Conservation (phyloP, 1,140 invertebrate genomes). For the Oedothorax gibbosus region DNA sequence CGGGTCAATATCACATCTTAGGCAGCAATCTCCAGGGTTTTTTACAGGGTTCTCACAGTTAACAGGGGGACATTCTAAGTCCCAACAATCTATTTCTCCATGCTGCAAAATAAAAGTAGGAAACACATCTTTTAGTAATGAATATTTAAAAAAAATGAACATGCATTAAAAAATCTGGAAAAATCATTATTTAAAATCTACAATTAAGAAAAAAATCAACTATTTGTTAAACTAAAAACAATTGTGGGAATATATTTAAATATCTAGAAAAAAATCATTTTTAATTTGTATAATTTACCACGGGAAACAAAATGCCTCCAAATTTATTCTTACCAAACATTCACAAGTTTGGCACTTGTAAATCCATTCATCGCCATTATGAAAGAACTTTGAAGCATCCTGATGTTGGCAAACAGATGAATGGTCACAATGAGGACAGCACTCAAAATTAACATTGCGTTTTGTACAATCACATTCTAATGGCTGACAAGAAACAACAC, state of each 20-base stretch:
- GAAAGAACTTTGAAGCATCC: slow-evolving; percentile 55
- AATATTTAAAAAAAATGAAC: neutral
- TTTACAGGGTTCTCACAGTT: slow-evolving; percentile 77
- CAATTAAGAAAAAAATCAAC: too few species aligned
- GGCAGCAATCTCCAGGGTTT: slow-evolving; percentile 77
- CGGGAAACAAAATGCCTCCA: too few species aligned
- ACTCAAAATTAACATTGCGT: slow-evolving; percentile 54
- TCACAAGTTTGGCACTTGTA: slow-evolving; percentile 64
- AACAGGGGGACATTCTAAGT: slow-evolving; percentile 82
- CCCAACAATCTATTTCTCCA: slow-evolving; percentile 90
- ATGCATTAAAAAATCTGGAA: too few species aligned
- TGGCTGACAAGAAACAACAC: slow-evolving; percentile 59
- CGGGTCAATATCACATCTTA: slow-evolving; percentile 77
- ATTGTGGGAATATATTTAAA: too few species aligned
- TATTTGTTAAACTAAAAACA: too few species aligned
- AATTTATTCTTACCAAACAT: slow-evolving; percentile 62
- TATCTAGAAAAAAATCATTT: too few species aligned
- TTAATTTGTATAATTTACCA: too few species aligned
- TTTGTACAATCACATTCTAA: slow-evolving; percentile 62
- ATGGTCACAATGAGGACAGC: slow-evolving; percentile 63
- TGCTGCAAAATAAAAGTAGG: slow-evolving; percentile 72
- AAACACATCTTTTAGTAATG: neutral
- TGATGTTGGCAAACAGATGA: slow-evolving; percentile 61
- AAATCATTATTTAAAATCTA: too few species aligned
- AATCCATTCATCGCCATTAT: slow-evolving; percentile 63